Evolutionary conservation across 2,797 vertebrate genomes (phyloP), one percentile per base, ranked within the genome.

Genomic region (Micromesistius poutassou): DNA sequence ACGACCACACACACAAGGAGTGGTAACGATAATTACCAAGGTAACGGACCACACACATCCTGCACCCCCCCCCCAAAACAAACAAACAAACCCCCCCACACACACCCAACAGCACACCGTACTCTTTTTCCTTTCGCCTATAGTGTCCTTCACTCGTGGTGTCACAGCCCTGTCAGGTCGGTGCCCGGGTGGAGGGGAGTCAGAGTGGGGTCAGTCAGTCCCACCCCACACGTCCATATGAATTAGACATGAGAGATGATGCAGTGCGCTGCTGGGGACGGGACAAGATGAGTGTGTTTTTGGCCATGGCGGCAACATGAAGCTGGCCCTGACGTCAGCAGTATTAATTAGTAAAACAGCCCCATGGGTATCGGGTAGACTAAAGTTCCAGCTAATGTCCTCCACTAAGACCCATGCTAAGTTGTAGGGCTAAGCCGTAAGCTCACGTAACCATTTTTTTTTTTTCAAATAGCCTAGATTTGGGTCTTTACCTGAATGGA

Each of bases 341-440:
- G 84, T 80, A 88, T 94, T 73, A 92, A 94, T 93, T 92, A 94
- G 84, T 94, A 81, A 95, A 85, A 12, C n/a, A 28, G 80, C 82
- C 76, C 79, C 72, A 76, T 28, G 77, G 68, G 88, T 91, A 86
- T 94, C 90, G 55, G 85, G 87, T 94, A 82, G 86, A 80, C 72
- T 13, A 6, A 28, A 74, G 78, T 68, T 71, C 19, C 35, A 75
- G 74, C 79, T 73, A 79, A 83, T 74, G 76, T 55, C 83, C 71
- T 77, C 50, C 40, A 28, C 72, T 50, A n/a, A 76, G 75, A 79
- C 55, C 35, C 4, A 10, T 5, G 70, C 72, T 3, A 72, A 28
- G 74, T 50, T 83, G 40, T 80, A 6, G 79, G 74, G 80, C 74
- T 68, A 77, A 42, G 76, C 22, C 50, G 40, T 16, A 3, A 9